phyloP scores from a whole-genome alignment of 2,888 invertebrate genomes.

The Sipunculus nudus region DNA sequence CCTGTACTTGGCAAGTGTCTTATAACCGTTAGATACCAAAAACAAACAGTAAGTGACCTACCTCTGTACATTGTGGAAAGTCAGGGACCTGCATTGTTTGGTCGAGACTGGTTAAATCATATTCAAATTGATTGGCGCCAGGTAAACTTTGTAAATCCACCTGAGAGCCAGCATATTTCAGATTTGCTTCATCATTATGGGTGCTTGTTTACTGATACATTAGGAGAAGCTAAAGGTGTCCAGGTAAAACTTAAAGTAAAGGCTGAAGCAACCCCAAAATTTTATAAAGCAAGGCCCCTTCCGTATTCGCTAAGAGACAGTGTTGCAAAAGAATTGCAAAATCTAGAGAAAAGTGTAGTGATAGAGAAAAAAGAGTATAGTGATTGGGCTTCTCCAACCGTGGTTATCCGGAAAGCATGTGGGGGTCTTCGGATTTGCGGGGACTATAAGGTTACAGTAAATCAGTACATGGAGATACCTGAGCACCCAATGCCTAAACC shows the following conservation, averaged over 20 bases:
- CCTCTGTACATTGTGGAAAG: neutral
- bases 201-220: neutral
- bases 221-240: neutral
- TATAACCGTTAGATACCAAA: neutral
- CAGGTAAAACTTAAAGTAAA: neutral
- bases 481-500: neutral
- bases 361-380: slow-evolving; percentile 20
- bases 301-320: neutral
- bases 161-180: neutral
- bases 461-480: slow-evolving; percentile 12
- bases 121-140: neutral
- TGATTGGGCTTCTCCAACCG: slow-evolving; percentile 39
- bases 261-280: neutral
- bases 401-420: slow-evolving; percentile 35
- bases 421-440: slow-evolving; percentile 41
- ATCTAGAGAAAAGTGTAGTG: slow-evolving; percentile 13
- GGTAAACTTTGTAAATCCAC: neutral
- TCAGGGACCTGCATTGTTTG: neutral
- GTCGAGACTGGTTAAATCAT: neutral
- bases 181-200: neutral
- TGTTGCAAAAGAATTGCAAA: slow-evolving; percentile 21
- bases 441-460: slow-evolving; percentile 45
- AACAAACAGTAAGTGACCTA: neutral
- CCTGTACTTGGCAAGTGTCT: neutral
- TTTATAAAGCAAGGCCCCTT: neutral